Evolutionary conservation across 2,113 vertebrate species (phyloP).

Genomic region (Cnemophilus loriae): DNA sequence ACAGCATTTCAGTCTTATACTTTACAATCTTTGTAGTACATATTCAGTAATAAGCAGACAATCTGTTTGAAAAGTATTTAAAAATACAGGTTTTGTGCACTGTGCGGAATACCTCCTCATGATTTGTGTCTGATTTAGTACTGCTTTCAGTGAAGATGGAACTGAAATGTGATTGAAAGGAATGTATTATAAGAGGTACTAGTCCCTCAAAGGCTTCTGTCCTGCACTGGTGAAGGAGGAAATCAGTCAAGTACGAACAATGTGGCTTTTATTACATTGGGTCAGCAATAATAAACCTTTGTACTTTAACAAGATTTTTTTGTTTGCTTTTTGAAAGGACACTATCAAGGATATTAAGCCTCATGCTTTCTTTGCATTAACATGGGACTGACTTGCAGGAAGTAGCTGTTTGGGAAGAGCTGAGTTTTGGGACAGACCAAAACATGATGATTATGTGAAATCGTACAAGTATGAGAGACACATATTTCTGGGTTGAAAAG

Average conservation of each 20-base stretch:
- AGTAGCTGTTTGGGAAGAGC: background rate
- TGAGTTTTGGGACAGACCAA: background rate
- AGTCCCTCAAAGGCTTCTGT: background rate
- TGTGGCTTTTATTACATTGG: slow-evolving; percentile 21
- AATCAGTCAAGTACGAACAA: slow-evolving; percentile 14
- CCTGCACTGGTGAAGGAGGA: slow-evolving; percentile 4
- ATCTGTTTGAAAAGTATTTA: background rate
- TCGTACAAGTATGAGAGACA: background rate
- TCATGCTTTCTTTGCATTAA: background rate
- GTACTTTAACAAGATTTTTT: background rate
- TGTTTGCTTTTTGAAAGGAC: slow-evolving; percentile 16
- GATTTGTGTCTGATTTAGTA: background rate
- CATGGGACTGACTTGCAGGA: background rate
- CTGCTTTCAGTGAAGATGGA: background rate
- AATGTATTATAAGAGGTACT: background rate
- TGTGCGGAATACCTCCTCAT: background rate
- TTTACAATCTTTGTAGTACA: background rate
- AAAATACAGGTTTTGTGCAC: background rate
- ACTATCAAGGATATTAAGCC: background rate
- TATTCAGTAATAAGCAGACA: background rate
- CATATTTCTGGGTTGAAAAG: background rate
- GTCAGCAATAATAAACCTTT: slow-evolving; percentile 36
- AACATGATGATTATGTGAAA: background rate
- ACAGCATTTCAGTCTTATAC: background rate
- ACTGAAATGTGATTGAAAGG: background rate